Evolutionary conservation across 2,888 invertebrate species (phyloP), one percentile per base, ranked within the genome.

Genomic region (Bugula neritina): DNA sequence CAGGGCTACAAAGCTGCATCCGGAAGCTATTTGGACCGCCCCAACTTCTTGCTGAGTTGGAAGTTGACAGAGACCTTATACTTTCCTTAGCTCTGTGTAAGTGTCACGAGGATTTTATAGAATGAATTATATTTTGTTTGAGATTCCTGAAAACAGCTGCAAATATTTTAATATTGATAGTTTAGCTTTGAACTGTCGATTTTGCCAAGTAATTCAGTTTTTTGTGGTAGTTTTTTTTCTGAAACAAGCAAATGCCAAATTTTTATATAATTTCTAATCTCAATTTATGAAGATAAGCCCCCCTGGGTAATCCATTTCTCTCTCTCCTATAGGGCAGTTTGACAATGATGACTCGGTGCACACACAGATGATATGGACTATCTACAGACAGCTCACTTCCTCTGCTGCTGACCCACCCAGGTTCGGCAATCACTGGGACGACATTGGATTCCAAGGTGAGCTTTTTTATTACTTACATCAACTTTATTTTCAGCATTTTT

Each of bases 391-490:
- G 73, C 76, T 87, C 57, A 86, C 86, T 27, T 84, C 85, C 1
- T 77, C 84, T 5, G 78, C 81, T 70, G 79, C 83, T 72, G 85
- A 85, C 75, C 86, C 85, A 76, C 83, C 85, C 17, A 78, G 86
- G 29, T 84, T 80, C 78, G 87, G 87, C 13, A 77, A 79, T 63
- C 87, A 87, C 76, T 87, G 87, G 87, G 87, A 87, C 76, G 82
- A 82, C 58, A 85, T 88, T 72, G 87, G 87, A 21, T 87, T 88
- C 78, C 87, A 87, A 81, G 86, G 85, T 84, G 73, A 63, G 71
- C 54, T 1, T 23, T 25, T 10, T 21, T 52, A 21, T 13, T 21
- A 13, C 52, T 52, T 52, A 13, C 21, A 10, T 52, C 52, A 10
- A 13, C 10, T 52, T 52, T 21, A 52, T 21, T n/a, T n/a, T n/a